Evolutionary conservation across 2,888 invertebrate genomes (phyloP).

Genomic region (Metacarcinus magister): DNA sequence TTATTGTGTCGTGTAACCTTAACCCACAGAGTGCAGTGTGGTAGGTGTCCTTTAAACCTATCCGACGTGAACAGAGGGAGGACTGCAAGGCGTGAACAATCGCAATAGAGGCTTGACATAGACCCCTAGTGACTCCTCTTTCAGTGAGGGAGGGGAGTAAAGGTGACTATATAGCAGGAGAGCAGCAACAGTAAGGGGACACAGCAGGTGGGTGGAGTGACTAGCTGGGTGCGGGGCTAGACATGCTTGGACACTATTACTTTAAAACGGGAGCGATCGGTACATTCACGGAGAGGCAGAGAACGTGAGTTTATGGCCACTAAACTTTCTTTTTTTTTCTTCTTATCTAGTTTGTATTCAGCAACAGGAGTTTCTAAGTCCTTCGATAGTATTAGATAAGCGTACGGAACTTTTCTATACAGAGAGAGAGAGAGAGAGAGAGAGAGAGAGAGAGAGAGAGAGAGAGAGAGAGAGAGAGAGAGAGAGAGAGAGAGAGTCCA

Average conservation of each 20-base stretch:
- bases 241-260: conserved; percentile 42
- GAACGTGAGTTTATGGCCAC: conserved; percentile 11
- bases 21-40: neutral
- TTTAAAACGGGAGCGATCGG: conserved; percentile 46
- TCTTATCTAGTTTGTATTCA: conserved; percentile 22
- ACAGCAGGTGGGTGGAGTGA: conserved; percentile 31
- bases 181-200: neutral
- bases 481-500: neutral
- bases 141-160: neutral
- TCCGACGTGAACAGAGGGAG: neutral
- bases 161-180: neutral
- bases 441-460: neutral
- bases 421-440: neutral
- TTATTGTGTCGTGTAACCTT: neutral
- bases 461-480: neutral
- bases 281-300: neutral
- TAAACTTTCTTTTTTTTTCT: neutral
- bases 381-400: neutral
- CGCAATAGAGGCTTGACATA: neutral
- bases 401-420: neutral
- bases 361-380: neutral
- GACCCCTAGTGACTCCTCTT: neutral
- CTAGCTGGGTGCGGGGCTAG: neutral
- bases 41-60: neutral
- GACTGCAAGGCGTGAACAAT: neutral